Evolutionary conservation across 2,797 vertebrate genomes (phyloP).

Genomic region (Chiroxiphia lanceolata): DNA sequence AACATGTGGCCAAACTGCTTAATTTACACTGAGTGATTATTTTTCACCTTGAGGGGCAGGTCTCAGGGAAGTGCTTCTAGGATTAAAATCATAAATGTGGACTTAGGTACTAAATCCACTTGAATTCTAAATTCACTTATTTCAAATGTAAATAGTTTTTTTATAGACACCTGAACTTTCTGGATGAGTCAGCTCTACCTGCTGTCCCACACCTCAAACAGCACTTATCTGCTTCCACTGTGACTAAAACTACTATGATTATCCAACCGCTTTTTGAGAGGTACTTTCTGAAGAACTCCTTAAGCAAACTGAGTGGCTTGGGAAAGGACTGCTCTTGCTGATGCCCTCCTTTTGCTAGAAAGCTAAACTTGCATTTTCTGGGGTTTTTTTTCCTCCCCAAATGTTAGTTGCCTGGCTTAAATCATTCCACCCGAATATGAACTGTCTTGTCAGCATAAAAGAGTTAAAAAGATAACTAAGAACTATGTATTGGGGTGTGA

Average conservation of each 20-base stretch:
- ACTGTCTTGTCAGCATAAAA: neutral
- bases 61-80: neutral
- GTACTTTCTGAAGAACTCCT: neutral
- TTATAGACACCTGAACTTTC: neutral
- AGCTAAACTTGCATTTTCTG: neutral
- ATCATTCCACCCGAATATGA: neutral
- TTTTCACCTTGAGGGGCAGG: neutral
- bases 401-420: neutral
- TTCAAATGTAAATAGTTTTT: neutral
- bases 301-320: neutral
- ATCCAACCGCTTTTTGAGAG: neutral
- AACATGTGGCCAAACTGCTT: neutral
- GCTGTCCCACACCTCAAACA: neutral
- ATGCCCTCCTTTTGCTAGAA: neutral
- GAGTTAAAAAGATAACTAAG: neutral
- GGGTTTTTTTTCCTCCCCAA: neutral
- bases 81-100: neutral
- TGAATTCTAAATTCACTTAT: neutral
- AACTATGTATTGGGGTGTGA: neutral
- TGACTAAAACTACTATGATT: neutral
- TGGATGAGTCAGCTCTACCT: neutral
- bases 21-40: neutral
- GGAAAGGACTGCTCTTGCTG: neutral
- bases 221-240: neutral
- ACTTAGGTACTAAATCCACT: neutral